Conservation (phyloP, 2,888 invertebrate genomes). For the Carcina quercana region DNA sequence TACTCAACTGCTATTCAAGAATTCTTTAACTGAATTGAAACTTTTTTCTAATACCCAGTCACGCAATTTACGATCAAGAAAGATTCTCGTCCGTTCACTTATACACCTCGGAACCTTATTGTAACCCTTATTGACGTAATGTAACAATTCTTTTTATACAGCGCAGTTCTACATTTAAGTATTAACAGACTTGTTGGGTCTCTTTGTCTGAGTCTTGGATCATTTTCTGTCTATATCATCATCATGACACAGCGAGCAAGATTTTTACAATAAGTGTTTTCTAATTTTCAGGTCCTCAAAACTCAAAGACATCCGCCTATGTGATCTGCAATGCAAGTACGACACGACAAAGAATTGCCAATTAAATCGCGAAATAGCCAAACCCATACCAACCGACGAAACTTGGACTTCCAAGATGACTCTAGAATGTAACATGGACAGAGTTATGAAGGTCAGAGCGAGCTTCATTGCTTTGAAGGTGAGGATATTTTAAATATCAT, state of each 20-base stretch:
- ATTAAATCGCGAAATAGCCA: conserved; percentile 36
- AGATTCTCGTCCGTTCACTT: too few species aligned
- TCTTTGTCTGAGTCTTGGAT: too few species aligned
- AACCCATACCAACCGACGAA: conserved; percentile 31
- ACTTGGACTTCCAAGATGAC: conserved; percentile 44
- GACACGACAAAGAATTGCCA: conserved; percentile 37
- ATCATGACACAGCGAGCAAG: background rate
- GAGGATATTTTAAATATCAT: conserved; percentile 3
- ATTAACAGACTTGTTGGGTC: too few species aligned
- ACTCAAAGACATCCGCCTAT: conserved; percentile 52
- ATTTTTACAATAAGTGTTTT: background rate
- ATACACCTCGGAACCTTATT: too few species aligned
- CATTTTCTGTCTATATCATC: too few species aligned
- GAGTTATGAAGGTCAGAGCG: conserved; percentile 41
- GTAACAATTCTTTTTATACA: too few species aligned
- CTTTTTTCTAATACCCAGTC: too few species aligned
- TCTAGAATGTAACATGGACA: conserved; percentile 50
- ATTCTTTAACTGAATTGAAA: too few species aligned
- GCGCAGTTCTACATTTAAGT: too few species aligned
- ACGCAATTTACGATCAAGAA: too few species aligned
- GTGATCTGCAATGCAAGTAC: conserved; percentile 45
- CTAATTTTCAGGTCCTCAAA: conserved; percentile 36
- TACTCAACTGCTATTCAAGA: too few species aligned
- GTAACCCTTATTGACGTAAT: too few species aligned
- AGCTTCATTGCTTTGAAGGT: conserved; percentile 38